phyloP scores from a whole-genome alignment of 2,113 vertebrate genomes.

The Narcine bancroftii region DNA sequence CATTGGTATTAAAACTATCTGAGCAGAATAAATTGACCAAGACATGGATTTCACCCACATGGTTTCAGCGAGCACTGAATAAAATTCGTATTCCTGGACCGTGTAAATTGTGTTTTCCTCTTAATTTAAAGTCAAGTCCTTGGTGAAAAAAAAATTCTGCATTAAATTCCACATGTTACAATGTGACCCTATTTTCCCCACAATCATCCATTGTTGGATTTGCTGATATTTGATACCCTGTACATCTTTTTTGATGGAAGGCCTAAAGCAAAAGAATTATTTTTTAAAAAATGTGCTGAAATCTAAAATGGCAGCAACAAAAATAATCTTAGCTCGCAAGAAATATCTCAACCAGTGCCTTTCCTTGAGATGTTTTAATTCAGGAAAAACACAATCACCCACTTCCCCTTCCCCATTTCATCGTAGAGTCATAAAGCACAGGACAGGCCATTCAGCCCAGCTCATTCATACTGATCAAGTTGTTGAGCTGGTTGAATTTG shows the following conservation, averaged over 20 bases:
- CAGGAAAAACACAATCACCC: too few relatives aligned
- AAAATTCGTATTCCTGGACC: background rate
- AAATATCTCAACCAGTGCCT: background rate
- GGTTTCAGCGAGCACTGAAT: background rate
- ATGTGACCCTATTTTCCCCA: background rate
- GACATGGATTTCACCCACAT: conserved; percentile 11
- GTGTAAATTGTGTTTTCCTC: background rate
- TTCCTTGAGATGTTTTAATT: background rate
- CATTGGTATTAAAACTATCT: conserved; percentile 18
- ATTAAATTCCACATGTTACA: background rate
- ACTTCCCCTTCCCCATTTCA: too few relatives aligned
- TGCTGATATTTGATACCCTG: background rate
- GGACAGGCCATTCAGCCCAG: too few relatives aligned
- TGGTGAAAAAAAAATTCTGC: background rate
- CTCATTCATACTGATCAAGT: too few relatives aligned
- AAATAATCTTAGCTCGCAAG: too few relatives aligned
- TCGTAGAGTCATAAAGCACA: too few relatives aligned
- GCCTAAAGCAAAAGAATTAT: background rate
- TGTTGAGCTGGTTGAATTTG: too few relatives aligned
- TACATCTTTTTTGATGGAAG: background rate
- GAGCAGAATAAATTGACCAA: background rate
- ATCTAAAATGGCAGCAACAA: background rate
- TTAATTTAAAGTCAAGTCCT: conserved; percentile 22
- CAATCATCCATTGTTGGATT: background rate
- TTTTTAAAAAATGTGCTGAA: background rate